Percentiles rank a stretch among this genome's conserved stretches.
Evolutionary conservation across 2,797 vertebrate genomes (phyloP).

Genomic region (Eulemur albifrons): DNA sequence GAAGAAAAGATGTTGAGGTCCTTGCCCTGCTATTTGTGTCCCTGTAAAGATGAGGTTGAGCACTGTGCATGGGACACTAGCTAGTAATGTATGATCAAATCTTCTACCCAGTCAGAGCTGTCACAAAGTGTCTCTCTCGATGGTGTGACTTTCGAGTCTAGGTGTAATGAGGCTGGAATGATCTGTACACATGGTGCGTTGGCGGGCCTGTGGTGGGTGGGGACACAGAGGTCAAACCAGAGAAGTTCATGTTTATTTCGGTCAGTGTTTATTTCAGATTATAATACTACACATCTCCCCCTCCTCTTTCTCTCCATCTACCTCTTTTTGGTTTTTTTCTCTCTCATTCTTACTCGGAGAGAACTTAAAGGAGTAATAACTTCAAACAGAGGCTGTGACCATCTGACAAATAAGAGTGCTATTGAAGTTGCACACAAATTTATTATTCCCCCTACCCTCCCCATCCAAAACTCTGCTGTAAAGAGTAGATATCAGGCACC

Average conservation of each 20-base stretch:
- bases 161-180: too few species aligned
- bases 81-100: not conserved
- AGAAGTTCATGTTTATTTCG: not conserved
- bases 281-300: not conserved
- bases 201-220: rapidly evolving
- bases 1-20: not conserved
- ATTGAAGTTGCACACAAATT: not conserved
- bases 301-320: not conserved
- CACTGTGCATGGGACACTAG: not conserved
- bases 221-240: too few species aligned
- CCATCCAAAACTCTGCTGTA: not conserved
- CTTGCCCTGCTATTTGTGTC: not conserved
- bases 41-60: not conserved
- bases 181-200: not conserved
- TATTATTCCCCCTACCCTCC: not conserved
- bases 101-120: not conserved
- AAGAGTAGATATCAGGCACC: too few species aligned
- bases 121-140: not conserved
- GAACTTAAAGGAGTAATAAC: not conserved
- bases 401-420: not conserved
- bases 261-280: not conserved
- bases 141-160: not conserved
- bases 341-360: not conserved
- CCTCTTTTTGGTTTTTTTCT: not conserved
- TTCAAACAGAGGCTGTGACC: not conserved